Evolutionary conservation across 2,113 vertebrate species (phyloP).

Genomic region (Cyphomyrus discorhynchus): DNA sequence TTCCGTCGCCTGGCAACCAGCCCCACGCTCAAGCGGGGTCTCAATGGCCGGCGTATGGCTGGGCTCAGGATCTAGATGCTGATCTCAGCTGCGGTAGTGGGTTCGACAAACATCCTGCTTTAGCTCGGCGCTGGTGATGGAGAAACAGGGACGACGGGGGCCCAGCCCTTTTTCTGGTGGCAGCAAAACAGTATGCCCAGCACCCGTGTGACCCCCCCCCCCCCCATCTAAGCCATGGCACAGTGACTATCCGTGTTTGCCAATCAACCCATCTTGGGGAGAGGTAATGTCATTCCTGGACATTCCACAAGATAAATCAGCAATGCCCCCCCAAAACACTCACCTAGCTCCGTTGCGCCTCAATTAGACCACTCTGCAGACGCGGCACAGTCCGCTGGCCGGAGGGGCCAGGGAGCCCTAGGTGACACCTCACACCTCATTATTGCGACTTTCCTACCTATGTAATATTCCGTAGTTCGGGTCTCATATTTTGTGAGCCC

Average conservation of each 20-base stretch:
- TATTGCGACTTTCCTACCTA: slow-evolving; percentile 17
- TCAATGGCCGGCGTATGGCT: not conserved
- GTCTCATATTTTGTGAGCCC: not conserved
- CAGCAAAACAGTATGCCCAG: not conserved
- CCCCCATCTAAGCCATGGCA: not conserved
- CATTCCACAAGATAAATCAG: slow-evolving; percentile 57
- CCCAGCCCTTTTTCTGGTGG: not conserved
- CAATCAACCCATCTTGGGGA: slow-evolving; percentile 14
- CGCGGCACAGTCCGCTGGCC: not conserved
- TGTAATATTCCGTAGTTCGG: slow-evolving; percentile 27
- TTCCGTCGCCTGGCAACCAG: no score
- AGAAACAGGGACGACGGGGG: not conserved
- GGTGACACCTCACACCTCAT: slow-evolving; percentile 32
- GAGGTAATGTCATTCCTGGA: slow-evolving; percentile 36
- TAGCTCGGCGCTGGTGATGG: not conserved
- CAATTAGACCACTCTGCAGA: slow-evolving; percentile 41
- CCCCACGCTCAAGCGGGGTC: not conserved
- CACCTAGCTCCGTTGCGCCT: slow-evolving; percentile 46
- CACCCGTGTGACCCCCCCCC: no score
- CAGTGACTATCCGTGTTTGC: not conserved
- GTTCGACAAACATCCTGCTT: not conserved
- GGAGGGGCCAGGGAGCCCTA: slow-evolving; percentile 28
- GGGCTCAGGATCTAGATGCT: not conserved
- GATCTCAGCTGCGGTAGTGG: not conserved
- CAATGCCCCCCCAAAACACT: slow-evolving; percentile 49